Conservation (phyloP, 2,113 vertebrate species). For the Boleophthalmus pectinirostris region DNA sequence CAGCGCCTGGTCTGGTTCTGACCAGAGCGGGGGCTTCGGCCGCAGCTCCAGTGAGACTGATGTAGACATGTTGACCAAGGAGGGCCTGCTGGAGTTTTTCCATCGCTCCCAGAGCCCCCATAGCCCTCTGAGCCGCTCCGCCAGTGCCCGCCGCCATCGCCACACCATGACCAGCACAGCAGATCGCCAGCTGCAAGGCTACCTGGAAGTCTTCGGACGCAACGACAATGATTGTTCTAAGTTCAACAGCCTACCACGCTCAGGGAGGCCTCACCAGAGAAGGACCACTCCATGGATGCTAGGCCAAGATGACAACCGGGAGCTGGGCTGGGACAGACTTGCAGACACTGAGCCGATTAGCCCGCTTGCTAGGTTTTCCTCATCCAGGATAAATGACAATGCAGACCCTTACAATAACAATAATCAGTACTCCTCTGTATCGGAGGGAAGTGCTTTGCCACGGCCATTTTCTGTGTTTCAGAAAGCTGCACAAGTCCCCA, state of each 20-base stretch:
- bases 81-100: conserved; percentile 86
- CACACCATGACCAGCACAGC: conserved; percentile 81
- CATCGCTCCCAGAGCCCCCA: conserved; percentile 85
- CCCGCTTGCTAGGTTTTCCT: conserved; percentile 64
- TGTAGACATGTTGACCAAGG: conserved; percentile 86
- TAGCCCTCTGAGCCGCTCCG: conserved; percentile 83
- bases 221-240: conserved; percentile 75
- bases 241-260: conserved; percentile 87
- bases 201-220: conserved; percentile 81
- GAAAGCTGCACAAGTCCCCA: conserved; percentile 37
- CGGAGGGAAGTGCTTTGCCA: conserved; percentile 63
- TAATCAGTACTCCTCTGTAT: conserved; percentile 55
- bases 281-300: conserved; percentile 75
- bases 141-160: conserved; percentile 87
- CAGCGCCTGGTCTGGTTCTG: conserved; percentile 77
- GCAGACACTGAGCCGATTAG: conserved; percentile 69
- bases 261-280: conserved; percentile 71
- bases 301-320: conserved; percentile 70
- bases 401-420: conserved; percentile 51
- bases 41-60: conserved; percentile 96
- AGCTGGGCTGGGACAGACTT: conserved; percentile 61
- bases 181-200: conserved; percentile 85
- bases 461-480: conserved; percentile 56
- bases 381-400: conserved; percentile 43
- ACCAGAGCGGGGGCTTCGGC: conserved; percentile 81